Base-by-base conservation (phyloP, 2,113 vertebrate species). In the Alethe diademata region DNA sequence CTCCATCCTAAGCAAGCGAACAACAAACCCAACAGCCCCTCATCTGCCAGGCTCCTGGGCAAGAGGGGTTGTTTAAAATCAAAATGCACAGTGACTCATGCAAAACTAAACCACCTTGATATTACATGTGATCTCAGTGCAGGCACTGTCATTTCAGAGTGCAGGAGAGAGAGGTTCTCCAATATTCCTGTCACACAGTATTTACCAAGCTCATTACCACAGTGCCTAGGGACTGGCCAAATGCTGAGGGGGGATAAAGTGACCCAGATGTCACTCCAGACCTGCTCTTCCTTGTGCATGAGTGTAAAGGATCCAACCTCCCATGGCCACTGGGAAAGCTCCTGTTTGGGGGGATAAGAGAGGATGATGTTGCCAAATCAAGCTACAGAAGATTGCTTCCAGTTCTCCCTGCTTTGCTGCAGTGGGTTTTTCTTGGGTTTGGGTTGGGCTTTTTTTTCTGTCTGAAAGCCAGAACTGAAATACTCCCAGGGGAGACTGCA, bases 401-500 rank as follows among this genome's bases (percentile, higher is more conserved):
- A 82, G 36, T 42, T 71, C 69, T 61, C 48, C 17, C 24, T 83
- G 72, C 75, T 56, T 78, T 71, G 38, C 92, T 78, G 40, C n/a
- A 78, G 24, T 29, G 45, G 25, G 35, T 78, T 93, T 88, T 89
- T 56, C 38, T 92, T 86, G 51, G 53, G 1, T 79, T 95, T 83
- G 54, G 36, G 64, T n/a, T 95, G 9, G 3, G 4, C 50, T 25
- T 72, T 74, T 51, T 42, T 73, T 66, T 11, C 73, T 1, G 0
- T 81, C 36, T 96, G 64, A 79, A 92, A 86, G 83, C 40, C 71
- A 87, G 80, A 86, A 95, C 87, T 65, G 38, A 85, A 95, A 81
- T 78, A 81, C 38, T 92, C 91, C n/a, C 70, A 78, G 24, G 14
- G 47, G 87, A 93, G 74, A 78, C 54, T 42, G 61, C 95, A 92